Evolutionary conservation across 2,888 invertebrate genomes (phyloP), one percentile per base, ranked within the genome.

Genomic region (Ophioninae sp.): DNA sequence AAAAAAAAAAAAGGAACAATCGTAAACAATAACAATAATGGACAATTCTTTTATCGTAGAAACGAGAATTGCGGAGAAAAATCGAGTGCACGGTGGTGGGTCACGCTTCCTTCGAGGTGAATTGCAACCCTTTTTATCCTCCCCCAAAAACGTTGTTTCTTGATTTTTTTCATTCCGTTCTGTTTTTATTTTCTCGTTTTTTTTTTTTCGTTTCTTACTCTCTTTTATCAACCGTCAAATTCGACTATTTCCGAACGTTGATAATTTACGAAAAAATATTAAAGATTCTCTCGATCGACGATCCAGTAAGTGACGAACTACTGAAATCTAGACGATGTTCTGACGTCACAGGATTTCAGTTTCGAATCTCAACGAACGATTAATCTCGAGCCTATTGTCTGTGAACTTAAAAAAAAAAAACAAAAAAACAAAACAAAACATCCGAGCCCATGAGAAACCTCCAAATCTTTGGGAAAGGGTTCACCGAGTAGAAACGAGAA

Each of bases 51-150:
- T 65, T n/a, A 39, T 69, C 10, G 61, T 51, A 39, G 30, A 58
- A 68, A 44, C 23, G 20, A 59, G 71, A 80, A 78, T 51, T 51
- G 51, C 51, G 51, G 51, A 51, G 51, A 51, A 51, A 51, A 58
- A 59, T 67, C 67, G 61, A 59, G 61, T 63, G 82, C 67, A 51
- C 88, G 91, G 89, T 89, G 88, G 90, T 88, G 91, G 91, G 90
- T 90, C 89, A 90, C 88, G 91, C 91, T 91, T 91, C 88, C 87
- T 84, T 90, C 88, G 86, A 85, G 79, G 84, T 82, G 9, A 22
- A 41, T 71, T 13, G 56, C 51, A 30, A 67, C 64, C 20, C n/a
- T 77, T 64, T 41, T 76, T 58, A 23, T 39, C 22, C 20, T 13
- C 20, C 39, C 8, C 30, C 51, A n/a, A 41, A 73, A 63, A 23